Evolutionary conservation across 2,888 invertebrate species (phyloP), one percentile per base, ranked within the genome.

Genomic region (Drosophila barbarae): DNA sequence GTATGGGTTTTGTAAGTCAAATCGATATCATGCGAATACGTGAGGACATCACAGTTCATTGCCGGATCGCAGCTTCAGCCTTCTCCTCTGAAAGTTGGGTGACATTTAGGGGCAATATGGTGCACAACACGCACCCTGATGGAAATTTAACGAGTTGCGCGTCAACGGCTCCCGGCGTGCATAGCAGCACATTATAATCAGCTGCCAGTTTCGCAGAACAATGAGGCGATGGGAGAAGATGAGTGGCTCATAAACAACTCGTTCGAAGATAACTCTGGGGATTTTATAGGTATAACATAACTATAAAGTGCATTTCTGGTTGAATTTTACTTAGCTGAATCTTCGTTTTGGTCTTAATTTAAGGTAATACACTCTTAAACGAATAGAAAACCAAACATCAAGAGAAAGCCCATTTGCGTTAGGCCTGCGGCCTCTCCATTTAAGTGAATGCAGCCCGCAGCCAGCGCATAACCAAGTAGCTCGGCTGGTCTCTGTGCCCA

Each of bases 1-100:
- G 38, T 59, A 42, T 71, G 73, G 73, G 64, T 74, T 72, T 74
- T 76, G 77, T 74, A 69, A 80, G 80, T 80, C 83, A 80, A 81
- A 81, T 81, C 80, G 83, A 83, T 81, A 83, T 76, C 70, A 80
- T 56, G 71, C 71, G 83, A 81, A 80, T 83, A 81, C 80, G 80
- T 81, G 80, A 81, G 80, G 76, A 77, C 83, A 83, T 83, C 83
- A 83, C 83, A 77, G 80, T 81, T 81, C 80, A 83, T 83, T 76
- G 83, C 80, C 32, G 23, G 53, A 34, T 51, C 39, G 18, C 32
- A 23, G n/a, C 41, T 9, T 13, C 41, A 30, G 51, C 66, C 38
- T 44, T 55, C 46, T 41, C 53, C 72, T 67, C 51, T 61, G 63
- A 32, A 46, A 46, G 58, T 58, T 64, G 54, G 73, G 59, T 61